These are phyloP conservation scores for Leptarthrus brevirostris DNA, from an alignment of 2,888 invertebrate genomes.

Conservation along the genomic window DNA sequence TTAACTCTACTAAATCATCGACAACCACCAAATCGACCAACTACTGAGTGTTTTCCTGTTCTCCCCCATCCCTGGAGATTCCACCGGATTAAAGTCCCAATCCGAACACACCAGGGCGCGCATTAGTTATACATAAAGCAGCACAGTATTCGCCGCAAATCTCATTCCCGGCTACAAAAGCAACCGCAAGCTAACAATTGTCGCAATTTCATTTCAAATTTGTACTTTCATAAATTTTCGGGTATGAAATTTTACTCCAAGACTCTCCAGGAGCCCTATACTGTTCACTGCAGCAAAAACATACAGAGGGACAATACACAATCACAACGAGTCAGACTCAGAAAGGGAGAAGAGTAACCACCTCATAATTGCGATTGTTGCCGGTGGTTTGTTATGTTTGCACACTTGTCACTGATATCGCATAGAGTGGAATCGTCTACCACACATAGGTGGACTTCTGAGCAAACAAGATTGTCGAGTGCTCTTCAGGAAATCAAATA, in stretches of 20 bases:
- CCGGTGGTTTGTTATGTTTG: conserved; percentile 9
- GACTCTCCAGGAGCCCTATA: not conserved
- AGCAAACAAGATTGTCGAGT: not conserved
- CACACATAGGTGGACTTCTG: not conserved
- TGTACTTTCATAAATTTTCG: not conserved
- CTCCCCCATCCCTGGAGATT: conserved; percentile 3
- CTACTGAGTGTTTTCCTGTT: not conserved
- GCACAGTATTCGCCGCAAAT: not conserved
- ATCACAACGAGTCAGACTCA: not conserved
- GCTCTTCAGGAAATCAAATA: conserved; percentile 1
- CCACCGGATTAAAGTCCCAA: not conserved
- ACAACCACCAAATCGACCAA: not conserved
- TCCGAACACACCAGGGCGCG: not conserved
- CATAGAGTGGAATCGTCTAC: not conserved
- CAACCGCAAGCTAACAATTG: conserved; percentile 14
- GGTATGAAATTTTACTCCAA: not conserved
- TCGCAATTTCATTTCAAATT: not conserved
- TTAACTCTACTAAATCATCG: not conserved
- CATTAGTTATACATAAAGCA: not conserved
- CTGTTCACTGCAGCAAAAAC: too few relatives aligned
- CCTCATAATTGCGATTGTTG: conserved; percentile 17
- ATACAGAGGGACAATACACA: too few relatives aligned
- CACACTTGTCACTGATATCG: conserved; percentile 1
- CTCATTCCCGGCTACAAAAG: not conserved
- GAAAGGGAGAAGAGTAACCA: not conserved